A percentile compares a stretch with the other conserved stretches of the same genome.
phyloP scores from a whole-genome alignment of 2,888 invertebrate species.

The Nematopogon swammerdamellus region DNA sequence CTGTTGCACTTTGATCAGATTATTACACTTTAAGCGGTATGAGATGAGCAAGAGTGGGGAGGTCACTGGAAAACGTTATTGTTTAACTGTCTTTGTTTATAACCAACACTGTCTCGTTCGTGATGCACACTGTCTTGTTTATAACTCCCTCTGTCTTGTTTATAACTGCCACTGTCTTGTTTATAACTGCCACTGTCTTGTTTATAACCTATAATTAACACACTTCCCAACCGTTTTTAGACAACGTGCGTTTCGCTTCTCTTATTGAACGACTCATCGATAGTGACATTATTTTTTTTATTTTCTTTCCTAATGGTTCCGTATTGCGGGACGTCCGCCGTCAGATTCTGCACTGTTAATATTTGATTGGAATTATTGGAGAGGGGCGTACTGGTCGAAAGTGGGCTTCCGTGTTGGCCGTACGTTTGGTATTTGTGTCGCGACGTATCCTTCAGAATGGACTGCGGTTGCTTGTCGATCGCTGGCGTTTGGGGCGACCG shows the following conservation, averaged over 20 bases:
- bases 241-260: conserved; percentile 45
- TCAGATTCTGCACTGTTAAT: conserved; percentile 56
- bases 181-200: too few species aligned
- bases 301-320: conserved; percentile 53
- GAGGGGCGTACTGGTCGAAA: conserved; percentile 42
- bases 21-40: too few species aligned
- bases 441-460: conserved; percentile 62
- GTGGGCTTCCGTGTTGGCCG: conserved; percentile 47
- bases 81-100: too few species aligned
- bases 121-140: too few species aligned
- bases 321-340: conserved; percentile 47
- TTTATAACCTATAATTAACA: too few species aligned
- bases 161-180: too few species aligned
- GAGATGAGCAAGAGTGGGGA: too few species aligned
- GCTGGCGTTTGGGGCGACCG: conserved; percentile 31
- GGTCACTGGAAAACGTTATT: too few species aligned
- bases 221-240: too few species aligned
- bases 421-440: conserved; percentile 53
- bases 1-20: too few species aligned
- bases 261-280: conserved; percentile 43
- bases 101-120: too few species aligned
- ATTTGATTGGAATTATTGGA: conserved; percentile 50
- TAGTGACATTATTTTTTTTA: conserved; percentile 50
- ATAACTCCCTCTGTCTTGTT: too few species aligned
- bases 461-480: conserved; percentile 54